phyloP scores from a whole-genome alignment of 2,113 vertebrate genomes.

The Oostethus manadensis region DNA sequence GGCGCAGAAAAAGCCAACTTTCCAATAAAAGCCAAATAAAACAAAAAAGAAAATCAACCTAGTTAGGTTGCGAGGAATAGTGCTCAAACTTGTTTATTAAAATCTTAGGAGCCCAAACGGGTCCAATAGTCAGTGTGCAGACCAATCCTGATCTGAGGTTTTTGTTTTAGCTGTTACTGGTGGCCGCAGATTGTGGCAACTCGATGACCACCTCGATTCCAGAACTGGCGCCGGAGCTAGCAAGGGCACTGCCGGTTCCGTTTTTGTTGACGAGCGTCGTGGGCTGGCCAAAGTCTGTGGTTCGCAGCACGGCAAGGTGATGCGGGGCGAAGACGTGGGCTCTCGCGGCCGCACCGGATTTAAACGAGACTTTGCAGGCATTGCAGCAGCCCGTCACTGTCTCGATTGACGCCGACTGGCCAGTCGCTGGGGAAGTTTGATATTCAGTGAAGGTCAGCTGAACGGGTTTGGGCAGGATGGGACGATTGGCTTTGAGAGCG shows the following conservation, averaged over 20 bases:
- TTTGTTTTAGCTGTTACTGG: slow-evolving; percentile 68
- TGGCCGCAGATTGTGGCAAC: slow-evolving; percentile 55
- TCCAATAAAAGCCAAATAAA: slow-evolving; percentile 46
- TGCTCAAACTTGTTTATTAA: slow-evolving; percentile 70
- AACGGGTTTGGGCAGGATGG: slow-evolving; percentile 76
- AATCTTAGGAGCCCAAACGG: slow-evolving; percentile 65
- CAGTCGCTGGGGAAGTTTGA: slow-evolving; percentile 46
- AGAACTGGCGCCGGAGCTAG: slow-evolving; percentile 40
- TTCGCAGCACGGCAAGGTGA: slow-evolving; percentile 81
- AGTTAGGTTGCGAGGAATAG: slow-evolving; percentile 70
- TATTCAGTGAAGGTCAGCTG: slow-evolving; percentile 65
- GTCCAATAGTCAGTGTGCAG: slow-evolving; percentile 63
- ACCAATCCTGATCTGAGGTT: slow-evolving; percentile 60
- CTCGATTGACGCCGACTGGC: slow-evolving; percentile 64
- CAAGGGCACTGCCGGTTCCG: slow-evolving; percentile 41
- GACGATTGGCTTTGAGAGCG: slow-evolving; percentile 74
- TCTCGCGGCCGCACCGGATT: slow-evolving; percentile 83
- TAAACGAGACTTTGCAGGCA: slow-evolving; percentile 80
- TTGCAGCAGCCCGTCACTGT: slow-evolving; percentile 78
- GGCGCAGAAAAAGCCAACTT: slow-evolving; percentile 40
- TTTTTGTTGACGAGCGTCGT: slow-evolving; percentile 65
- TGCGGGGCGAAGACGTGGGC: slow-evolving; percentile 85
- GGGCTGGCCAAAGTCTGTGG: slow-evolving; percentile 77
- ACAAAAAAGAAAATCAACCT: slow-evolving; percentile 24
- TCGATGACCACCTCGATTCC: slow-evolving; percentile 54